Evolutionary conservation across 2,113 vertebrate species (phyloP), one percentile per base, ranked within the genome.

Genomic region (Lota lota): DNA sequence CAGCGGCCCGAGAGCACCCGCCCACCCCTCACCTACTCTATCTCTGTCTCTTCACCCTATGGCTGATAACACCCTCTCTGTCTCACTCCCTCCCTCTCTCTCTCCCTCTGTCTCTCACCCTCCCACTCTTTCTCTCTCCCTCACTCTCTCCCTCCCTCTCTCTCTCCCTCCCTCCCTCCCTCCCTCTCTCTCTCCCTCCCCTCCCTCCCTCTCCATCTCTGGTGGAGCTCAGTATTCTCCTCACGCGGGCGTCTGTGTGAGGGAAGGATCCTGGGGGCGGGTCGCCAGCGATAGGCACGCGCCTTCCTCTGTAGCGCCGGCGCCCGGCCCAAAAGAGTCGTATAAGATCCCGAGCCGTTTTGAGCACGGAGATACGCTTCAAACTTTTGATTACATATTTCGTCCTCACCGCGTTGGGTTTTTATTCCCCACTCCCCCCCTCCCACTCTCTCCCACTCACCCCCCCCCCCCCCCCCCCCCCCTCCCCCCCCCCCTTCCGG

Each of bases 1-100:
- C 88, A 77, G 81, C 84, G 76, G 71, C 79, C 69, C 57, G 58
- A 76, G 70, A 74, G 75, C 78, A 79, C 80, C 56, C 57, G 11
- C 33, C 77, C 72, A 3, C 77, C 72, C 72, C 72, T 28, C 68
- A 63, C 63, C 75, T 28, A 1, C 53, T 54, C 53, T 18, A 11
- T 53, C 53, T 54, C 53, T 54, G 6, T 18, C 53, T 53, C 12
- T 53, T 53, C 53, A 5, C 18, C 16, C 15, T 16, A 6, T 51
- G 50, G 50, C 50, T 51, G 50, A 14, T 51, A 24, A 24, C 24
- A 24, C 36, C 36, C 36, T 33, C 28, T 33, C 28, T 33, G 28
- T 33, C 28, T 33, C 28, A 4, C 28, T 33, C 28, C 7, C 28
- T 33, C 36, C 11, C 36, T 5, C 36, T 10, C 36, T 10, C 36